Percentiles rank a stretch among this genome's conserved stretches.
These are phyloP conservation scores for Acrossocheilus fasciatus DNA, from an alignment of 2,797 vertebrate species.

Conservation along the genomic window DNA sequence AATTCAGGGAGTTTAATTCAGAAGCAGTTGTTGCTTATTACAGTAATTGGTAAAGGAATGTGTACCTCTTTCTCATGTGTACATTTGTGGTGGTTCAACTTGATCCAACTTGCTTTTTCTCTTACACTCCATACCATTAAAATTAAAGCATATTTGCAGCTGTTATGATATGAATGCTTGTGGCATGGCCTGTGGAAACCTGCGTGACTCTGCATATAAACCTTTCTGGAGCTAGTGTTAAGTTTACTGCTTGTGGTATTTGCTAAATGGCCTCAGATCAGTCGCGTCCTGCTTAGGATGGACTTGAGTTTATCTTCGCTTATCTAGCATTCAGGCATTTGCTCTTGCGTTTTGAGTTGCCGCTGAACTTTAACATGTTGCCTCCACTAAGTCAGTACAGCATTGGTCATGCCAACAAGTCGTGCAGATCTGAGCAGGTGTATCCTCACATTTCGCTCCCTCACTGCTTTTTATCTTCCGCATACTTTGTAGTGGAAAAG, in stretches of 20 bases:
- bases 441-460: neutral
- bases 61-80: conserved; percentile 42
- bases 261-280: conserved; percentile 55
- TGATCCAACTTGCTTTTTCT: conserved; percentile 27
- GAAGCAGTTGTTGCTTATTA: conserved; percentile 55
- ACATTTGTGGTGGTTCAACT: conserved; percentile 50
- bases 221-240: conserved; percentile 39
- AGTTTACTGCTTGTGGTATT: conserved; percentile 61
- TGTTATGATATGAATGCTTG: conserved; percentile 1
- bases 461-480: neutral
- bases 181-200: conserved; percentile 32
- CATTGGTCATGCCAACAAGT: conserved; percentile 1
- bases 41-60: conserved; percentile 49
- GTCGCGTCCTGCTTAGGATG: conserved; percentile 34
- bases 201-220: conserved; percentile 48
- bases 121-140: conserved; percentile 13
- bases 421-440: conserved; percentile 17
- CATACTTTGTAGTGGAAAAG: neutral
- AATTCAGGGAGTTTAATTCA: conserved; percentile 58
- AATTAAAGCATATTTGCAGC: conserved; percentile 4
- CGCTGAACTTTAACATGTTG: neutral
- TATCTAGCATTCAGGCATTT: conserved; percentile 44
- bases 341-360: conserved; percentile 38
- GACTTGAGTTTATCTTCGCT: conserved; percentile 44
- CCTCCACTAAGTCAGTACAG: neutral